Base-by-base conservation (phyloP, 2,888 invertebrate species). In the Drosophila rubida region DNA sequence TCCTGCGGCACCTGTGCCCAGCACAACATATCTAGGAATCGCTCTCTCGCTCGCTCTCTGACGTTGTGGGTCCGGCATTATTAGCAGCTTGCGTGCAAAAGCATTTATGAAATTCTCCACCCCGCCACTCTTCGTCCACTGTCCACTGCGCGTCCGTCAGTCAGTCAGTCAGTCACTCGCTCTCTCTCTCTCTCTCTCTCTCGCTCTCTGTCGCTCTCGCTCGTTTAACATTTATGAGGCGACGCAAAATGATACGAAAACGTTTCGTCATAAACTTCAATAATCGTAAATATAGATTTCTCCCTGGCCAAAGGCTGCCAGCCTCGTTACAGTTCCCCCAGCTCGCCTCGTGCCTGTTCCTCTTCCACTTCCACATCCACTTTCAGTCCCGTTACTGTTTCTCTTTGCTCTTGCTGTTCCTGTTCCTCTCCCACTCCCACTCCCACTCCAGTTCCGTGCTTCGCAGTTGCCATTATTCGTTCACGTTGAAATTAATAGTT, bases 211-310 rank as follows among this genome's bases (percentile, higher is more conserved):
- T n/a, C n/a, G n/a, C n/a, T n/a, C 30, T 42, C 32, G 22, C 42
- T 54, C 70, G 78, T 79, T 79, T 81, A 77, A 79, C 78, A 79
- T 85, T 85, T 86, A 86, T 86, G 86, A 80, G 85, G 80, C 86
- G 86, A 86, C 87, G 81, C 86, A 86, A 86, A 86, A 86, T 86
- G 88, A 88, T 86, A 86, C 86, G 87, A 86, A 86, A 86, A 87
- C 87, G 86, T 88, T 86, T 82, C 86, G 87, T 90, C 90, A 89
- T 90, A 89, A 89, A 89, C 88, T 89, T 90, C 89, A 89, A 89
- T 89, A 90, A 90, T 89, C 90, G 90, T 90, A 89, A 89, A 89
- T 89, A 89, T 89, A 89, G 89, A 89, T 89, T 89, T 89, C 88
- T 84, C 73, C 63, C 69, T 72, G 62, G 59, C 62, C 76, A 50